Conservation (phyloP, 2,888 invertebrate genomes). For the Pteria penguin region DNA sequence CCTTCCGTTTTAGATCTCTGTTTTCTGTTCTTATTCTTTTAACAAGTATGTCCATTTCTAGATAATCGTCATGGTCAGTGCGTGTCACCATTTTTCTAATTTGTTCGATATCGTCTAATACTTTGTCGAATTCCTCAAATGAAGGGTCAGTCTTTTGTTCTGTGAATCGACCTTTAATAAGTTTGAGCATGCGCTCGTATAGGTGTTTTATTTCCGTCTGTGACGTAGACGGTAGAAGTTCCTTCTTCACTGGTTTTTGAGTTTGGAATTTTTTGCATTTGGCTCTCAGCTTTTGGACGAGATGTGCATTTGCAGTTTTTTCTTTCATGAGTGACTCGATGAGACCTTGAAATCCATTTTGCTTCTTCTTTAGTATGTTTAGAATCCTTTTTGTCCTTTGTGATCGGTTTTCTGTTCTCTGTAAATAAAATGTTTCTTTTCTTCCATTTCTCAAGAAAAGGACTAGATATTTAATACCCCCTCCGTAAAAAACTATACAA, state of each 20-base stretch:
- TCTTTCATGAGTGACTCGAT: conserved; percentile 25
- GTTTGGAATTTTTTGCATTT: conserved; percentile 13
- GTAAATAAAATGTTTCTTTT: too few species aligned
- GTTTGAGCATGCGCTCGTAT: neutral
- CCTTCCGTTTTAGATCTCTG: neutral
- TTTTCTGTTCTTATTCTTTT: conserved; percentile 5
- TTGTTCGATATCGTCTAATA: conserved; percentile 9
- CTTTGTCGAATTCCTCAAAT: conserved; percentile 20
- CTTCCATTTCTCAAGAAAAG: too few species aligned
- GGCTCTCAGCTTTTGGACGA: conserved; percentile 11
- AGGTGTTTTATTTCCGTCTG: conserved; percentile 12
- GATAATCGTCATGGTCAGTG: neutral
- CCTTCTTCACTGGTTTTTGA: conserved; percentile 7
- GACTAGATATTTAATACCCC: too few species aligned
- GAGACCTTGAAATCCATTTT: conserved; percentile 12
- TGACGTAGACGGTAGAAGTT: neutral
- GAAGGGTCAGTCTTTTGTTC: conserved; percentile 1
- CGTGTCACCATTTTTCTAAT: neutral
- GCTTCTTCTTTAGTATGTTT: conserved; percentile 19
- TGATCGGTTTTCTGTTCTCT: conserved; percentile 9
- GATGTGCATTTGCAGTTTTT: conserved; percentile 5
- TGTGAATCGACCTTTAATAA: conserved; percentile 1
- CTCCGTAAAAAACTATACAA: too few species aligned
- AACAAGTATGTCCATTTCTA: neutral
- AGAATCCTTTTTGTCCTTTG: conserved; percentile 26